Evolutionary conservation across 2,888 invertebrate species (phyloP).

Genomic region (Ennomos fuscantarius): DNA sequence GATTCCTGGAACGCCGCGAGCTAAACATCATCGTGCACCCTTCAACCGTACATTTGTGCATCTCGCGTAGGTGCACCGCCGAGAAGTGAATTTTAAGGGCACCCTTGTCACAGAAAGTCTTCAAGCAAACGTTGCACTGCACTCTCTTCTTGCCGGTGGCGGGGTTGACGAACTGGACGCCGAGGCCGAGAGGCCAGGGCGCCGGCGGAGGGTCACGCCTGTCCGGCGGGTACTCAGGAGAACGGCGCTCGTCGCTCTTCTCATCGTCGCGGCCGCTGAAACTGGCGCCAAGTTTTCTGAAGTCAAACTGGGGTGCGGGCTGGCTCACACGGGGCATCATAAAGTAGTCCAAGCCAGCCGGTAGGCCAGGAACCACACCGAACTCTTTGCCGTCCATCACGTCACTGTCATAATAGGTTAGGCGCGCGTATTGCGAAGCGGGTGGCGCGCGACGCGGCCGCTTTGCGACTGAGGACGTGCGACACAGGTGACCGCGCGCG

Average conservation of each 20-base stretch:
- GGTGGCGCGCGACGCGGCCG: constrained; percentile 86
- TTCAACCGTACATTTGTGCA: constrained; percentile 99
- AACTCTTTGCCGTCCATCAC: constrained; percentile 83
- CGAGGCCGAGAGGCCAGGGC: constrained; percentile 92
- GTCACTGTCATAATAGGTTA: constrained; percentile 74
- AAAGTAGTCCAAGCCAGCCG: constrained; percentile 81
- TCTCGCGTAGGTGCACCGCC: constrained; percentile 98
- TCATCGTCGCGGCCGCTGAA: constrained; percentile 84
- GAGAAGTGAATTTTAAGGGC: constrained; percentile 99
- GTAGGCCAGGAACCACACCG: constrained; percentile 79
- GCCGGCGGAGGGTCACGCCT: constrained; percentile 79
- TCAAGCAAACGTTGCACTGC: constrained; percentile 98
- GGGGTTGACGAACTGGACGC: constrained; percentile 95
- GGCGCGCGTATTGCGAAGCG: constrained; percentile 70
- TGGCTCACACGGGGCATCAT: constrained; percentile 88
- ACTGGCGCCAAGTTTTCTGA: constrained; percentile 89
- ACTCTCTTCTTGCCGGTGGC: constrained; percentile 98
- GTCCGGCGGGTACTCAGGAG: constrained; percentile 71
- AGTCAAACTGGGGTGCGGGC: constrained; percentile 95
- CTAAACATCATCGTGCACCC: constrained; percentile 99
- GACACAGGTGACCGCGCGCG: constrained; percentile 85
- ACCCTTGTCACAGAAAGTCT: constrained; percentile 99
- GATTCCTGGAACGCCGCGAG: constrained; percentile 96
- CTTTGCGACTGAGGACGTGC: constrained; percentile 84
- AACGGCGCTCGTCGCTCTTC: constrained; percentile 70